Evolutionary conservation across 2,888 invertebrate species (phyloP).

Genomic region (Hyppa rectilinea): DNA sequence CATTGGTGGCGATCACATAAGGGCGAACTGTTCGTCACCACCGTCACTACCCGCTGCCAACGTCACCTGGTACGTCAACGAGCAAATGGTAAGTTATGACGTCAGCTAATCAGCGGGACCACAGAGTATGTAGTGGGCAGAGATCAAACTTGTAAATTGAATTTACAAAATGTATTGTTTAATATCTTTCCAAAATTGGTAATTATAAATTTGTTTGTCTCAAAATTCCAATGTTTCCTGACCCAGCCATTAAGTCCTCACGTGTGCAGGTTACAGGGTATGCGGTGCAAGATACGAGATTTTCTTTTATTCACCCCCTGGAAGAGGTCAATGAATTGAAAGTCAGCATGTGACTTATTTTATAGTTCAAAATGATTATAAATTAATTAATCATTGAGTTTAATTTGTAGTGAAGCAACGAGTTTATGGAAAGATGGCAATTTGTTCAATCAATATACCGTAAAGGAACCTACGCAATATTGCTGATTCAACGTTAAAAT

Average conservation of each 20-base stretch:
- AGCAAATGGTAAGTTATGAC: conserved; percentile 79
- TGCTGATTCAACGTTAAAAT: not conserved
- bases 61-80: conserved; percentile 92
- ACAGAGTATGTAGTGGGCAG: conserved; percentile 11
- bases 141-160: not conserved
- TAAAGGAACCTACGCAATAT: not conserved
- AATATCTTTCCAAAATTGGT: no score
- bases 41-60: conserved; percentile 92
- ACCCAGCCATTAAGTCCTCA: no score
- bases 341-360: not conserved
- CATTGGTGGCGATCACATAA: conserved; percentile 91
- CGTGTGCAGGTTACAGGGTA: no score
- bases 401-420: not conserved
- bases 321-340: no score
- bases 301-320: no score
- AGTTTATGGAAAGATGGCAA: not conserved
- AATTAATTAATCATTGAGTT: not conserved
- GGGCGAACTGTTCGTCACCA: conserved; percentile 91
- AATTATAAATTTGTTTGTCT: no score
- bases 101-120: not conserved
- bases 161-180: not conserved
- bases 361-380: not conserved
- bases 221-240: no score
- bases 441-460: not conserved
- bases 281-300: no score